Evolutionary conservation across 2,113 vertebrate species (phyloP).

Genomic region (Coregonus clupeaformis): DNA sequence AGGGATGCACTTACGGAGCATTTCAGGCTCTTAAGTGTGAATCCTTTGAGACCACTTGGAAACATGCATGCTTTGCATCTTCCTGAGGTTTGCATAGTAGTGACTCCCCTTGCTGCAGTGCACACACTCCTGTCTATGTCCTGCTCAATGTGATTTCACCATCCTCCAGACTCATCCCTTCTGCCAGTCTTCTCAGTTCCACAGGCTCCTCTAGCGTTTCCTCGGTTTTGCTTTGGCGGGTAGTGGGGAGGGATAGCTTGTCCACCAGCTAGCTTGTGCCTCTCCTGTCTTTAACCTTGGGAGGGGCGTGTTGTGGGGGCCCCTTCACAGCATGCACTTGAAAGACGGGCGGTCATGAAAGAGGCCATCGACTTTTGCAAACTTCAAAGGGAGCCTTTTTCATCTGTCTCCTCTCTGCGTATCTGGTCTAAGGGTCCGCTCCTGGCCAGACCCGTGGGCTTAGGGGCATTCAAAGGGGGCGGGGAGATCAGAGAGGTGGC

Average conservation of each 20-base stretch:
- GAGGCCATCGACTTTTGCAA: conserved; percentile 80
- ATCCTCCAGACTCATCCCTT: conserved; percentile 53
- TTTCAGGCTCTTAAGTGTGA: conserved; percentile 37
- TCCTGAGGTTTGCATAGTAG: conserved; percentile 59
- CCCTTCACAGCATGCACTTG: conserved; percentile 74
- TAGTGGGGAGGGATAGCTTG: background rate
- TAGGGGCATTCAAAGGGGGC: conserved; percentile 70
- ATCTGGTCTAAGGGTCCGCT: conserved; percentile 72
- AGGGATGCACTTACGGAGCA: conserved; percentile 49
- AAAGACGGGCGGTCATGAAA: conserved; percentile 78
- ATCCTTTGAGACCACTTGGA: conserved; percentile 58
- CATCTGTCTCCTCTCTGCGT: conserved; percentile 72
- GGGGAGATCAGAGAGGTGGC: conserved; percentile 76
- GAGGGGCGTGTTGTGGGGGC: conserved; percentile 62
- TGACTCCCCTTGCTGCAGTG: conserved; percentile 44
- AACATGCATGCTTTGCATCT: conserved; percentile 51
- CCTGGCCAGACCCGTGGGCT: conserved; percentile 74
- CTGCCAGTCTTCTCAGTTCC: conserved; percentile 74
- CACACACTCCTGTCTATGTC: conserved; percentile 54
- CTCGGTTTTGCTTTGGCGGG: conserved; percentile 13
- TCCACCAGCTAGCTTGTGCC: conserved; percentile 20
- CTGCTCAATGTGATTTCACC: conserved; percentile 53
- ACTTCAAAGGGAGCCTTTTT: conserved; percentile 76
- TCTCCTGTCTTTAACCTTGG: conserved; percentile 68
- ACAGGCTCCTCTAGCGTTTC: conserved; percentile 16